These are phyloP conservation scores for Matsumyia berberina DNA, from an alignment of 2,888 invertebrate genomes.

Conservation along the genomic window DNA sequence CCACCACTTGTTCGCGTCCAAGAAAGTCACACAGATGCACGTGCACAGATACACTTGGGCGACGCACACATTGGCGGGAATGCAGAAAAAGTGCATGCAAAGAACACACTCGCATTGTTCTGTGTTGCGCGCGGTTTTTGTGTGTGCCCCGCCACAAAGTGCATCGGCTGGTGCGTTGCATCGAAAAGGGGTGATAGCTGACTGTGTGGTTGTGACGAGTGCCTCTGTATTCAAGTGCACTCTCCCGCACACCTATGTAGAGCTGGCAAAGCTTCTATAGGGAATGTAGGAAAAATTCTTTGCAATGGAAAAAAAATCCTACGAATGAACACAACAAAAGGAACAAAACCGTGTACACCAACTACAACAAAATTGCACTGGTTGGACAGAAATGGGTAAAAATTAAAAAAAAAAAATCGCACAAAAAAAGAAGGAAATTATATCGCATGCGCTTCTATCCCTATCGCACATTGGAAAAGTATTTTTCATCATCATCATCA, in stretches of 20 bases:
- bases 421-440: slow-evolving; percentile 76
- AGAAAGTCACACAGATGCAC: slow-evolving; percentile 48
- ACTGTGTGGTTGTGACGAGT: slow-evolving; percentile 22
- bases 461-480: slow-evolving; percentile 78
- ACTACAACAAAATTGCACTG: slow-evolving; percentile 65
- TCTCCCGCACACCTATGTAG: slow-evolving; percentile 67
- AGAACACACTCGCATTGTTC: slow-evolving; percentile 40
- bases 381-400: slow-evolving; percentile 53
- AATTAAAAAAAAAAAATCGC: slow-evolving; percentile 15
- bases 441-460: slow-evolving; percentile 79
- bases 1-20: slow-evolving; percentile 34
- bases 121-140: slow-evolving; percentile 42
- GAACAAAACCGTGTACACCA: slow-evolving; percentile 37
- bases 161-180: slow-evolving; percentile 64
- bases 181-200: slow-evolving; percentile 59
- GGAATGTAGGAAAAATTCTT: slow-evolving; percentile 59
- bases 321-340: slow-evolving; percentile 48
- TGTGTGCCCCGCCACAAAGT: slow-evolving; percentile 48
- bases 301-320: slow-evolving; percentile 27
- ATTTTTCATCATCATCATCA: slow-evolving; percentile 72
- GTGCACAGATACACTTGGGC: no score
- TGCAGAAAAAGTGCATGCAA: slow-evolving; percentile 71
- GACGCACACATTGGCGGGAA: slow-evolving; percentile 35
- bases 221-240: slow-evolving; percentile 67
- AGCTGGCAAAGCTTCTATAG: slow-evolving; percentile 65